Evolutionary conservation across 2,888 invertebrate species (phyloP), one percentile per base, ranked within the genome.

Genomic region (Deilephila porcellus): DNA sequence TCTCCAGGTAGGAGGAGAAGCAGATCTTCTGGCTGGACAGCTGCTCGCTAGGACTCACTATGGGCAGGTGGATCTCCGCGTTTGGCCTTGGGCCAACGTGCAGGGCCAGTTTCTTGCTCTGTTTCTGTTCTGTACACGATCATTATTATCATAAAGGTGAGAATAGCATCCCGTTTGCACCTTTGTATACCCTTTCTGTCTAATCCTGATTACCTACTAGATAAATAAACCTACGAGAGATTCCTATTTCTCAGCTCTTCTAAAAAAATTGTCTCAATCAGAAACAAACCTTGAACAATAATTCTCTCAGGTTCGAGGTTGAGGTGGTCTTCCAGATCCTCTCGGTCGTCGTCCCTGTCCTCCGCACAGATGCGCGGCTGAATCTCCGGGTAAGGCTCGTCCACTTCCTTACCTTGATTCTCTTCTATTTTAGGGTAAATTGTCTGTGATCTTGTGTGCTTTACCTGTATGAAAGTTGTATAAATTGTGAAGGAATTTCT

Each of bases 21-120:
- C 97, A 97, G 29, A 98, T 97, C 82, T 97, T 97, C 82, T 97
- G 96, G 82, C 97, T 97, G 75, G 97, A 97, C 59, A 97, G 92
- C 84, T 96, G 97, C 84, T 97, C 97, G 60, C 97, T 97, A 70
- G 97, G 95, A 82, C 97, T 97, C 25, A 97, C 95, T 62, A 96
- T 95, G 0, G 98, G 97, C 37, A 97, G 87, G 81, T 97, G 96
- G 71, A 98, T 96, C 79, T 95, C 93, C 3, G 96, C 95, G 25
- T 95, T 96, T 0, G 96, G 94, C 0, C 88, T 80, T 0, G 94
- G 94, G 0, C 94, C 94, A 60, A 93, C 80, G 82, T 83, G 96
- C 88, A 80, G 97, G 94, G 80, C 95, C 88, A 81, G 78, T 74
- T 86, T 88, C 73, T 85, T 88, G 0, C 83, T 80, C 0, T 83